Evolutionary conservation across 1,140 invertebrate species (phyloP), one percentile per base, ranked within the genome.

Genomic region (Chironomus striatipennis): DNA sequence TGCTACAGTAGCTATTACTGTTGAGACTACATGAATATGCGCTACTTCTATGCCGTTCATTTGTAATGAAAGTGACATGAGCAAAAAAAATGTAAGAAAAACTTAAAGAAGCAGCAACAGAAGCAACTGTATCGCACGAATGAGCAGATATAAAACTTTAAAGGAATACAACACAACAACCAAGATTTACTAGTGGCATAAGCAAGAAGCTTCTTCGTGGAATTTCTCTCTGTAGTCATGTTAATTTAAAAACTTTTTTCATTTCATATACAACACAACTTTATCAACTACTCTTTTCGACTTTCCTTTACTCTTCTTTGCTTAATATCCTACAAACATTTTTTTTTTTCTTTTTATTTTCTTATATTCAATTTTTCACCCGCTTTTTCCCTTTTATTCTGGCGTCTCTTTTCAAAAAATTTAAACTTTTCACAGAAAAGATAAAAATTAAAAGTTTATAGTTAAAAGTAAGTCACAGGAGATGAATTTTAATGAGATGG

Each of bases 191-290:
- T 34, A 34, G 24, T 34, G 47, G 47, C 47, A 57, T n/a, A 57
- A 57, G 12, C n/a, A 57, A n/a, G n/a, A n/a, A 5, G n/a, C 47
- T 57, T 57, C 47, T n/a, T 57, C 47, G 47, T 57, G 20, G 65
- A 70, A 70, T 70, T 10, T 70, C 18, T 70, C 65, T 70, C 65
- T 70, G 17, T 20, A 70, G 65, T 70, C 65, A 20, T 70, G 65
- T 70, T 70, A 70, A 70, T 70, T 70, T 70, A 21, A 70, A 70
- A 70, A 70, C 17, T 70, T 70, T 70, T 70, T 70, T 70, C 65
- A 70, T 70, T 70, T 70, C 65, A 18, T 70, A 70, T 70, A 70
- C 65, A 70, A n/a, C 9, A 20, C 7, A 20, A 70, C 65, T 70
- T 70, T 70, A 9, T 57, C 10, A 12, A 12, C n/a, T 70, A 15